phyloP scores from a whole-genome alignment of 2,113 vertebrate genomes.

The rabbit (Oryctolagus cuniculus) region mOryCun1.1 NC_091432.1:40786001-40786500 shows the following conservation, averaged over 20 bases:
- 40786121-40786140: neutral
- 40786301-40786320: neutral
- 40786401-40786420: neutral
- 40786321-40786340: constrained; percentile 3
- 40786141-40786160: neutral
- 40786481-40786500: neutral
- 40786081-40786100: neutral
- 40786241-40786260: neutral
- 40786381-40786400: constrained; percentile 19
- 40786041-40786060: neutral
- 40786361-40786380: neutral
- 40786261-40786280: neutral
- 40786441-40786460: neutral
- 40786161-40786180: neutral
- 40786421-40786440: neutral
- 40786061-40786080: neutral
- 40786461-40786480: neutral
- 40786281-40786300: neutral
- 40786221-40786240: neutral
- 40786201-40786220: neutral
- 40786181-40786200: neutral
- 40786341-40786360: neutral
- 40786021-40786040: too few species aligned
- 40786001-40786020: too few species aligned
- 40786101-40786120: neutral